Percentiles rank a stretch among this genome's conserved stretches.
phyloP scores from a whole-genome alignment of 1,140 invertebrate genomes.

The Panonychus citri region DNA sequence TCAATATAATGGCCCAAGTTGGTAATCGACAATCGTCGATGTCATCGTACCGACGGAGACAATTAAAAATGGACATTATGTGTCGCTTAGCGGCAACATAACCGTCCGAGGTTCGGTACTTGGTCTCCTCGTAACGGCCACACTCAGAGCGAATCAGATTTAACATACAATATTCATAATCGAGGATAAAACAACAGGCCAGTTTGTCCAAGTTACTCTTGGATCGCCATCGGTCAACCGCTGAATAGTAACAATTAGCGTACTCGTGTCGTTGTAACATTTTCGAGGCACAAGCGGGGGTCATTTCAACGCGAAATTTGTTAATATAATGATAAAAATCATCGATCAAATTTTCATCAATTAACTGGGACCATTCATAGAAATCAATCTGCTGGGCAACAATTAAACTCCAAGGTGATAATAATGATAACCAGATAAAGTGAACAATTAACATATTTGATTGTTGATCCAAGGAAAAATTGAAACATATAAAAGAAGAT shows the following conservation, averaged over 20 bases:
- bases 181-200: not conserved
- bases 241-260: not conserved
- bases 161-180: not conserved
- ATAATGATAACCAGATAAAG: too few species aligned
- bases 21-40: not conserved
- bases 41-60: not conserved
- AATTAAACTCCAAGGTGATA: too few species aligned
- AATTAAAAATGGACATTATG: not conserved
- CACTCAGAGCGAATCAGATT: not conserved
- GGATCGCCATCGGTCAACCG: not conserved
- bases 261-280: not conserved
- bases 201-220: not conserved
- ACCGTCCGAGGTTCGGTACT: not conserved
- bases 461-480: too few species aligned
- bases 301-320: not conserved
- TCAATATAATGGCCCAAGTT: not conserved
- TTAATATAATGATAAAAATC: not conserved
- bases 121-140: not conserved
- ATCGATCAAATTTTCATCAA: not conserved
- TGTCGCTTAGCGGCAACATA: not conserved
- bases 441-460: too few species aligned
- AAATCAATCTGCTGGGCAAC: not conserved
- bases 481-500: too few species aligned
- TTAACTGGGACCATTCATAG: not conserved
- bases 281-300: not conserved